These are phyloP conservation scores for Parauchenoglanis punctatus DNA, from an alignment of 2,797 vertebrate genomes.

Conservation along the genomic window DNA sequence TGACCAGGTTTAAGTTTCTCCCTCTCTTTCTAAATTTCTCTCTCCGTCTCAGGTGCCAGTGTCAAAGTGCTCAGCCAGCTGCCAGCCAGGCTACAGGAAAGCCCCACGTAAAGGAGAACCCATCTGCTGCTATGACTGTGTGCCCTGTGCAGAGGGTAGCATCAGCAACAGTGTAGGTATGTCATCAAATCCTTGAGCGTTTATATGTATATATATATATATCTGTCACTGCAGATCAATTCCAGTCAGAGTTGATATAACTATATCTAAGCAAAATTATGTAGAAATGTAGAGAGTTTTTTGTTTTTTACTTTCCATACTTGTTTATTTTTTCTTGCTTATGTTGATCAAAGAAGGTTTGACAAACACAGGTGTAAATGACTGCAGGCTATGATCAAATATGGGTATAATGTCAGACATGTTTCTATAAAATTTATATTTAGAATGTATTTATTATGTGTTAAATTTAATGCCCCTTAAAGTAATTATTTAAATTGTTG, in stretches of 20 bases:
- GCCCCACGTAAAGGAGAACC: conserved; percentile 56
- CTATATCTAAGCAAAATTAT: neutral
- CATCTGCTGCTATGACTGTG: conserved; percentile 65
- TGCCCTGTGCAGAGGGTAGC: conserved; percentile 62
- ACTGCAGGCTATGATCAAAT: neutral
- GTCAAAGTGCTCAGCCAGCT: conserved; percentile 61
- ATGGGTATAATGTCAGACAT: neutral
- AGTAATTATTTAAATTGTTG: neutral
- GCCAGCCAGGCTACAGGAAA: conserved; percentile 61
- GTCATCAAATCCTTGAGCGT: neutral
- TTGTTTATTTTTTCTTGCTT: neutral
- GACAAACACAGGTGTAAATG: neutral
- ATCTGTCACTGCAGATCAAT: neutral
- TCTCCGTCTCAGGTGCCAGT: conserved; percentile 54
- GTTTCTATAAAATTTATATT: neutral
- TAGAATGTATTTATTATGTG: neutral
- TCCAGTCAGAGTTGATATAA: neutral
- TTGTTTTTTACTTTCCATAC: neutral
- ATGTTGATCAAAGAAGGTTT: neutral
- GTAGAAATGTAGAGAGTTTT: too few species aligned
- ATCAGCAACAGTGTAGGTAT: conserved; percentile 63
- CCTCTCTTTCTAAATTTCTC: neutral
- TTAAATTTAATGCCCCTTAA: neutral
- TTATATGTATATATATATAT: neutral
- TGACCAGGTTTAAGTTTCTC: neutral